A percentile compares a stretch with the other conserved stretches of the same genome.
Conservation (phyloP, 2,888 invertebrate genomes). For the Caradrina kadenii region DNA sequence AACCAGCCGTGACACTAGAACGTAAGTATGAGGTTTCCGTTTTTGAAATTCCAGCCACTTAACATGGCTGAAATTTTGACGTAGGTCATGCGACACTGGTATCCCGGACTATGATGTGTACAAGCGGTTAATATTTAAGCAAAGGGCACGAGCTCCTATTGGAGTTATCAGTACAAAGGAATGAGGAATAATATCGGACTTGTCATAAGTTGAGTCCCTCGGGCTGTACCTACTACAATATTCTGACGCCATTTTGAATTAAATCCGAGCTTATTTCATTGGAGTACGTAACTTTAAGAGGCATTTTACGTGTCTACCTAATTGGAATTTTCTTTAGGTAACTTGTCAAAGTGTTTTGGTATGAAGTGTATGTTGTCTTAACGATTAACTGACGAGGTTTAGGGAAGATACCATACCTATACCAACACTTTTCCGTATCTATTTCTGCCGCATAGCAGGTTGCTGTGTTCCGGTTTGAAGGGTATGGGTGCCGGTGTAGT, state of each 20-base stretch:
- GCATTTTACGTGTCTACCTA: slow-evolving; percentile 20
- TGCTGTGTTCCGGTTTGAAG: too few relatives aligned
- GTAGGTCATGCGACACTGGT: background rate
- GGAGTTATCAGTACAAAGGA: slow-evolving; percentile 30
- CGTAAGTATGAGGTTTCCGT: too few relatives aligned
- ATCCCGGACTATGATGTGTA: background rate
- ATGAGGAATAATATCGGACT: slow-evolving; percentile 8
- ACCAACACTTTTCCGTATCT: too few relatives aligned
- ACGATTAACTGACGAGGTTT: background rate
- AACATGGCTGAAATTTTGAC: background rate
- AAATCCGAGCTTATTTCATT: slow-evolving; percentile 8
- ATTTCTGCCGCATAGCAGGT: too few relatives aligned
- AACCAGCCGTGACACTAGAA: too few relatives aligned
- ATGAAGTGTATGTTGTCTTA: background rate
- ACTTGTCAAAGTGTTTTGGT: slow-evolving; percentile 3
- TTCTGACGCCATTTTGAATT: slow-evolving; percentile 34
- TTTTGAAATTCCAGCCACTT: too few relatives aligned
- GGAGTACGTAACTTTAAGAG: slow-evolving; percentile 9
- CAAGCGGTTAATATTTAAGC: slow-evolving; percentile 9
- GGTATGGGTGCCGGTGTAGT: too few relatives aligned
- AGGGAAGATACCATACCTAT: too few relatives aligned
- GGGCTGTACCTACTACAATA: slow-evolving; percentile 9
- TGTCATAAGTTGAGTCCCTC: slow-evolving; percentile 13
- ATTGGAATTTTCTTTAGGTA: slow-evolving; percentile 11
- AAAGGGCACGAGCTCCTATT: slow-evolving; percentile 28